Base-by-base conservation (phyloP, 2,797 vertebrate genomes). In the Decapterus maruadsi region DNA sequence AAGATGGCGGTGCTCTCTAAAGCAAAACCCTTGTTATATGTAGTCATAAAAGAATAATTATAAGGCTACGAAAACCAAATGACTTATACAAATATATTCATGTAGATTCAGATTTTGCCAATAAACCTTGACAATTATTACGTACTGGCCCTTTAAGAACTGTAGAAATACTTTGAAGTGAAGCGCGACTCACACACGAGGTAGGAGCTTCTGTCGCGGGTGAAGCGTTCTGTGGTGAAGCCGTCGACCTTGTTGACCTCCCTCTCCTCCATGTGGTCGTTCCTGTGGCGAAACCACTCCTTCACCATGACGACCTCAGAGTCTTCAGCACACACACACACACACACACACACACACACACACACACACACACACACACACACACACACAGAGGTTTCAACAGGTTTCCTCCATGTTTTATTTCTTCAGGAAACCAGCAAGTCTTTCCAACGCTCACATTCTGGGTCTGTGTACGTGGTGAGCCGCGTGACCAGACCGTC, bases 241-340 rank as follows among this genome's bases (percentile, higher is more conserved):
- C 87, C 80, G 0, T 90, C 90, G 13, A 36, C 54, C 69, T 90
- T 89, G 75, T 96, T 87, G n/a, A 95, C 58, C 72, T 97, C 93
- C 69, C 88, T 95, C 87, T 94, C 79, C 70, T 95, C 88, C 82
- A 99, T 74, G 80, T 63, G 82, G 80, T 99, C 97, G 2, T 87
- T 82, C 22, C 97, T 93, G 80, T 97, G 85, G 72, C 92, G 83
- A 76, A 93, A 99, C 95, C 95, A 96, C 74, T 98, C 95, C 75
- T 88, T 97, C 72, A 96, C 89, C 38, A 82, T 79, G 68, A 89
- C 11, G 3, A 81, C 74, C 72, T 95, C 81, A 5, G 93, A 93
- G 72, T 84, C 98, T 99, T 75, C 7, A 55, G 77, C 31, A 64
- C 55, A 83, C 34, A 82, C 50, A 75, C 46, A 72, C 57, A 62